phyloP scores from a whole-genome alignment of 2,888 invertebrate species.

The Stenoptilia bipunctidactyla region DNA sequence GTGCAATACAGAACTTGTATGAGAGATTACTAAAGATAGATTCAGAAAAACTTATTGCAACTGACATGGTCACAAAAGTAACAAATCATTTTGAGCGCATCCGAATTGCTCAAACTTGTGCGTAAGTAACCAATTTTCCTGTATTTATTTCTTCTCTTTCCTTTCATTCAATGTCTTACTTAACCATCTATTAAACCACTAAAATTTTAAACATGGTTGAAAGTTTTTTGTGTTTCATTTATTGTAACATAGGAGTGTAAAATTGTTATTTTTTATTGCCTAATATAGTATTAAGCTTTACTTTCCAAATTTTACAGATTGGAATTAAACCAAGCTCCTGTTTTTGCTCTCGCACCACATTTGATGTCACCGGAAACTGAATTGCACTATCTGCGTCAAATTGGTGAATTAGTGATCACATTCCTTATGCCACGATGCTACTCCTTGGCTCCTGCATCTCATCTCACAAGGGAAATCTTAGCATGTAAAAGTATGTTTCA shows the following conservation, averaged over 20 bases:
- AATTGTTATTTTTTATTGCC: background rate
- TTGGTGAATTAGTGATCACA: slow-evolving; percentile 86
- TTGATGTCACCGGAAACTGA: slow-evolving; percentile 81
- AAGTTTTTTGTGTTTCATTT: background rate
- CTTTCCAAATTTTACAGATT: slow-evolving; percentile 45
- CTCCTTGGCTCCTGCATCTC: slow-evolving; percentile 81
- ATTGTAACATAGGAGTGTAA: background rate
- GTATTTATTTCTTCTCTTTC: too few relatives aligned
- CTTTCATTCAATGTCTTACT: background rate
- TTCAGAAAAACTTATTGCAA: slow-evolving; percentile 85
- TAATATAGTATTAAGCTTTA: background rate
- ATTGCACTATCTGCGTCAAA: slow-evolving; percentile 82
- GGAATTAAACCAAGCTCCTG: slow-evolving; percentile 74
- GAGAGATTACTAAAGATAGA: slow-evolving; percentile 82
- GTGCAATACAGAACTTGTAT: slow-evolving; percentile 79
- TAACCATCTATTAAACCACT: background rate
- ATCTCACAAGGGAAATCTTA: slow-evolving; percentile 85
- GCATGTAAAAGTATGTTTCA: slow-evolving; percentile 81
- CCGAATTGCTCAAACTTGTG: slow-evolving; percentile 79
- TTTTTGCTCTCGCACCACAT: slow-evolving; percentile 81
- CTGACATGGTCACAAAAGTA: slow-evolving; percentile 84
- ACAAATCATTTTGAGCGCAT: slow-evolving; percentile 90
- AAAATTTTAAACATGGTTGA: background rate
- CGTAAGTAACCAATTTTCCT: too few relatives aligned
- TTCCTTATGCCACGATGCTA: slow-evolving; percentile 86